These are phyloP conservation scores for Eulemur macaco DNA, from an alignment of 2,113 vertebrate species.

Conservation along the genomic window DNA sequence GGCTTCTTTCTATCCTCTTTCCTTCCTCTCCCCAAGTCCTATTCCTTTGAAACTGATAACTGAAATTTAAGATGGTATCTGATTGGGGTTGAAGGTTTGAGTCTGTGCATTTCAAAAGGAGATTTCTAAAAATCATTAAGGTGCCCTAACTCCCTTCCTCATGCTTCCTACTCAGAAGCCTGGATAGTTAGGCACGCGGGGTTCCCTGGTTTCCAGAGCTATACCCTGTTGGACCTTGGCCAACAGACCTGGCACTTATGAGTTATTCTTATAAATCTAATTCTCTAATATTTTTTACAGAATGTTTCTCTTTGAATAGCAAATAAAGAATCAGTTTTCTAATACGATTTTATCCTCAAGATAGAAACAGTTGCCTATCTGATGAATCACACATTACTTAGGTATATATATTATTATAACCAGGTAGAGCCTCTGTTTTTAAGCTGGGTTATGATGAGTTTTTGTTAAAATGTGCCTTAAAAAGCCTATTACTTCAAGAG, in stretches of 20 bases:
- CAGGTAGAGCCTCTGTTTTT: conserved; percentile 51
- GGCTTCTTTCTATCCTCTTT: neutral
- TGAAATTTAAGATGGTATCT: neutral
- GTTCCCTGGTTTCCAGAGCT: neutral
- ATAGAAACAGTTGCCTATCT: conserved; percentile 4
- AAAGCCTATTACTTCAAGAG: conserved; percentile 66
- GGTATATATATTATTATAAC: conserved; percentile 10
- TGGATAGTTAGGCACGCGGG: neutral
- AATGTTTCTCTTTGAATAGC: conserved; percentile 34
- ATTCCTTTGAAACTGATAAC: neutral
- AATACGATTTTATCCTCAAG: conserved; percentile 40
- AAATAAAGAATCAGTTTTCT: conserved; percentile 48
- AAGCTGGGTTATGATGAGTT: conserved; percentile 54
- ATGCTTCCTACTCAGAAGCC: neutral
- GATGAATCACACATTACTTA: neutral
- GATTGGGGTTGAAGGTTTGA: neutral
- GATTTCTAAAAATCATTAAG: conserved; percentile 38
- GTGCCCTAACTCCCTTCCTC: neutral
- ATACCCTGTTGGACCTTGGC: neutral
- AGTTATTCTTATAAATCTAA: conserved; percentile 35
- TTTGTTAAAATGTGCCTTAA: conserved; percentile 79
- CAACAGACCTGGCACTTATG: neutral
- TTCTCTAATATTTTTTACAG: conserved; percentile 50
- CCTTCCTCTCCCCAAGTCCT: neutral
- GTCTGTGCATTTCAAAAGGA: conserved; percentile 15